Evolutionary conservation across 1,140 invertebrate genomes (phyloP).

Genomic region (Condylostylus longicornis): DNA sequence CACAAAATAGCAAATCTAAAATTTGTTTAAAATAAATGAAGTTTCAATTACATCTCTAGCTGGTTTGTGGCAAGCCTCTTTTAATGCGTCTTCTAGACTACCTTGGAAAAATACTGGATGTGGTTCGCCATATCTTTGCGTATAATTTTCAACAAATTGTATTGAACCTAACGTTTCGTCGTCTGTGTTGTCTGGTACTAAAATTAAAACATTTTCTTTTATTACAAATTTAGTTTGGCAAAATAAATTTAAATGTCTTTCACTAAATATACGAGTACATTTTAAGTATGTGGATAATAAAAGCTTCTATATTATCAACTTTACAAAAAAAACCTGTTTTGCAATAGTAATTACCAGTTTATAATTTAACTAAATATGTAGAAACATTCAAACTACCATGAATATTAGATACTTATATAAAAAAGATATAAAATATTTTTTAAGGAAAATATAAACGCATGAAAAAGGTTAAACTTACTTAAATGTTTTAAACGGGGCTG

Average conservation of each 20-base stretch:
- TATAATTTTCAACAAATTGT: slow-evolving; percentile 74
- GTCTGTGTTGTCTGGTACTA: slow-evolving; percentile 72
- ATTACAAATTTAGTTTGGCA: too few species aligned
- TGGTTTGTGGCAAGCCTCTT: slow-evolving; percentile 67
- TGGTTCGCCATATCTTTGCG: slow-evolving; percentile 60
- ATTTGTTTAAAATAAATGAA: slow-evolving; percentile 3
- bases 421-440: not conserved
- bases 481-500: slow-evolving; percentile 56
- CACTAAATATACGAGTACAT: too few species aligned
- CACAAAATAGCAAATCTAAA: slow-evolving; percentile 7
- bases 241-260: too few species aligned
- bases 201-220: slow-evolving; percentile 13
- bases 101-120: slow-evolving; percentile 84
- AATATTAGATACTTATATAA: too few species aligned
- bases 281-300: too few species aligned
- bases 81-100: slow-evolving; percentile 73
- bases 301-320: too few species aligned
- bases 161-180: slow-evolving; percentile 75
- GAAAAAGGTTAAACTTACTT: slow-evolving; percentile 42
- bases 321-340: too few species aligned
- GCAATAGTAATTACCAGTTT: too few species aligned
- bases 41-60: slow-evolving; percentile 60
- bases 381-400: too few species aligned
- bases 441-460: too few species aligned
- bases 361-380: too few species aligned